Conservation (phyloP, 2,797 vertebrate species). For the Phrynocephalus guinanensis region DNA sequence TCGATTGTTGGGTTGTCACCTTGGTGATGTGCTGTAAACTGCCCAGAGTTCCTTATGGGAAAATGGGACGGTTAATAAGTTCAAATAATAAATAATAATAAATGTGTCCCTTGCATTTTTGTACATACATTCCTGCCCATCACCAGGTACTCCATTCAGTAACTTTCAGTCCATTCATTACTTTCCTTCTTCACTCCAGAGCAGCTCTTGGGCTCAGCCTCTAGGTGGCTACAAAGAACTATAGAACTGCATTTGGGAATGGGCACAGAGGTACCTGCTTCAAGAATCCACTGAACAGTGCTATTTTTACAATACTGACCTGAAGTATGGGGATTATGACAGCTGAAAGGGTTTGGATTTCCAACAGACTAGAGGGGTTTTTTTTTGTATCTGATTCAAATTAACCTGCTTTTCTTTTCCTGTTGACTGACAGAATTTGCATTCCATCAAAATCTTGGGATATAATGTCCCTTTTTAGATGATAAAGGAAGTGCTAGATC, state of each 20-base stretch:
- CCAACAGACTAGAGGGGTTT: not conserved
- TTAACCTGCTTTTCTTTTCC: not conserved
- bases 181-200: not conserved
- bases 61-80: too few relatives aligned
- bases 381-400: not conserved
- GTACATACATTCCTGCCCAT: not conserved
- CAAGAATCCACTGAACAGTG: not conserved
- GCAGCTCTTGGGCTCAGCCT: not conserved
- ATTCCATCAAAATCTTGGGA: not conserved
- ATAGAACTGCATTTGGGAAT: not conserved
- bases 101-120: not conserved
- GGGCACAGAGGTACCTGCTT: not conserved
- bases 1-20: too few relatives aligned
- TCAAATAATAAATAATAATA: too few relatives aligned
- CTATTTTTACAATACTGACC: not conserved
- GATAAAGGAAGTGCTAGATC: not conserved
- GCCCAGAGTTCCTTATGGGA: too few relatives aligned
- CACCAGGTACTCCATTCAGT: not conserved
- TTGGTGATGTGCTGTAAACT: too few relatives aligned
- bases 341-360: not conserved
- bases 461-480: not conserved
- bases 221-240: constrained; percentile 13
- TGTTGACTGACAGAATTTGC: not conserved
- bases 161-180: not conserved
- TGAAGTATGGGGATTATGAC: not conserved